Evolutionary conservation across 2,113 vertebrate species (phyloP), one percentile per base, ranked within the genome.

Genomic region (Hippocampus guttulatus): DNA sequence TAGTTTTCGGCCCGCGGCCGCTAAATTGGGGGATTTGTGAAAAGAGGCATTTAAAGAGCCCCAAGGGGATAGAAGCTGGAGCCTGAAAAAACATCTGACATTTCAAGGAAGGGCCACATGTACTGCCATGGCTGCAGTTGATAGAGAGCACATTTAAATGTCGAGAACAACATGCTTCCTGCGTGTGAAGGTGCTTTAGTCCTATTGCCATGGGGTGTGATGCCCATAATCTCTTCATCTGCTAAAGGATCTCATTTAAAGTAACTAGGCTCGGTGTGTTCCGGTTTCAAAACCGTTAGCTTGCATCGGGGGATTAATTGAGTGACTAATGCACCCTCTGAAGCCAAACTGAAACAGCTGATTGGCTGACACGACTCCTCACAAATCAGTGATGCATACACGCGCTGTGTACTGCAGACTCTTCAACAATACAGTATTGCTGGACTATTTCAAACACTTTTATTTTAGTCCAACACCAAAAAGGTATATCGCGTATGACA

Each of bases 301-400:
- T 80, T 80, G 71, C 83, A 82, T 79, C 76, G 71, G 76, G 75
- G 75, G 45, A 80, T 86, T 84, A 79, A 84, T 83, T 79, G 74
- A 70, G 77, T 84, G 84, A 87, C 73, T 81, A 79, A 82, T 66
- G 64, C 63, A 68, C 64, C 71, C 73, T 75, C 38, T 71, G 77
- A 77, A 68, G 67, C 77, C 62, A 20, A 69, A 73, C 76, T 72
- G 68, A 68, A 52, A 38, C 57, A 38, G 51, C 60, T 69, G 70
- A 79, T 58, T 38, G 72, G 58, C 69, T 77, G 70, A 23, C 3
- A 79, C 61, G 30, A 57, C 75, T 75, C 68, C 23, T 73, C 64
- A 64, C 77, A 18, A 80, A 80, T 75, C 73, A 78, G 27, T 69
- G 55, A 81, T 70, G 70, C 80, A 74, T 69, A 72, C 49, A 38